Conservation (phyloP, 2,888 invertebrate species). For the Drosophila greeni region DNA sequence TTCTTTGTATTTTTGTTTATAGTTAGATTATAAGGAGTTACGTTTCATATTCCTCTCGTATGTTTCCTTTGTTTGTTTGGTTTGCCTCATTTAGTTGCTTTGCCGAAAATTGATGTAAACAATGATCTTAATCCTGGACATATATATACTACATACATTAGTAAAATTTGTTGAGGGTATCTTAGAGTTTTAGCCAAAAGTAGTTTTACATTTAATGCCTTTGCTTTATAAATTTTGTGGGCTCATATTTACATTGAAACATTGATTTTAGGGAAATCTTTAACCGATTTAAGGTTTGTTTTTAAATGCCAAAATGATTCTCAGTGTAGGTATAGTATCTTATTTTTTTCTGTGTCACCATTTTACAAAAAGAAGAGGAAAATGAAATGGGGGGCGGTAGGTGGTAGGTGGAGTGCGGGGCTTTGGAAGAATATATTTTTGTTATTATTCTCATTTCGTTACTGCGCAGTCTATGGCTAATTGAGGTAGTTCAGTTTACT, state of each 20-base stretch:
- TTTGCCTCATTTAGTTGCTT: constrained; percentile 71
- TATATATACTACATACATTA: constrained; percentile 38
- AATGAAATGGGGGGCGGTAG: constrained; percentile 1
- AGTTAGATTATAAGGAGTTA: constrained; percentile 44
- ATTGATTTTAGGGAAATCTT: constrained; percentile 61
- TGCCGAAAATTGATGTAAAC: constrained; percentile 69
- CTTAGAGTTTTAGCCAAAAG: constrained; percentile 64
- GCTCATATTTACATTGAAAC: constrained; percentile 77
- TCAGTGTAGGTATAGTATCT: constrained; percentile 14
- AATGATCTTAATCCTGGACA: constrained; percentile 45
- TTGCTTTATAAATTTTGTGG: constrained; percentile 34
- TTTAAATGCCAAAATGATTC: constrained; percentile 49
- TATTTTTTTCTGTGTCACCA: constrained; percentile 67
- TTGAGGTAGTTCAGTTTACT: constrained; percentile 79
- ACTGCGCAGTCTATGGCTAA: constrained; percentile 72
- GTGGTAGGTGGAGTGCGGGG: background rate
- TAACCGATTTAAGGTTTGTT: constrained; percentile 33
- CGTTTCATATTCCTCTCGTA: constrained; percentile 14
- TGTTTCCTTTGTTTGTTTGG: constrained; percentile 18
- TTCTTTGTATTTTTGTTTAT: constrained; percentile 68
- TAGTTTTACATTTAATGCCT: constrained; percentile 60
- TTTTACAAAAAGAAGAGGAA: constrained; percentile 59
- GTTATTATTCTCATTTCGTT: constrained; percentile 33
- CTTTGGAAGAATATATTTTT: constrained; percentile 10
- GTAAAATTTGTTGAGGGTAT: constrained; percentile 50